These are phyloP conservation scores for Celastrina argiolus DNA, from an alignment of 2,888 invertebrate genomes.

Conservation along the genomic window DNA sequence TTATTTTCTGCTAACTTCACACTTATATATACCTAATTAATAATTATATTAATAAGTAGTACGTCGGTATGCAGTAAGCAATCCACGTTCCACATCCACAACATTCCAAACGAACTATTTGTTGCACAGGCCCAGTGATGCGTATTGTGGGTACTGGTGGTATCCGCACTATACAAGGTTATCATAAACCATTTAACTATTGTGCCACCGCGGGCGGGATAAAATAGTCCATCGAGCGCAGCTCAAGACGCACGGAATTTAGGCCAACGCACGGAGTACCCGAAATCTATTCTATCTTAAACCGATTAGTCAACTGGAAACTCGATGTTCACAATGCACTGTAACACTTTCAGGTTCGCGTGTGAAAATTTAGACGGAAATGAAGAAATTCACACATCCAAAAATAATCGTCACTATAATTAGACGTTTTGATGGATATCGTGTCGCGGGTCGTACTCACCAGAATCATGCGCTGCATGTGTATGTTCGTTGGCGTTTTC, in stretches of 20 bases:
- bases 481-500: slow-evolving; percentile 55
- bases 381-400: slow-evolving; percentile 41
- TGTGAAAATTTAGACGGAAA: slow-evolving; percentile 34
- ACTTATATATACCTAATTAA: too few relatives aligned
- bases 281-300: slow-evolving; percentile 60
- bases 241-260: slow-evolving; percentile 48
- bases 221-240: slow-evolving; percentile 19
- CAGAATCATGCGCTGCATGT: slow-evolving; percentile 72
- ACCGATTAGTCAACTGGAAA: slow-evolving; percentile 50
- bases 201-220: background rate
- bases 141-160: too few relatives aligned
- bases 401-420: slow-evolving; percentile 62
- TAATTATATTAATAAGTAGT: too few relatives aligned
- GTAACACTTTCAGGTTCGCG: slow-evolving; percentile 52
- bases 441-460: slow-evolving; percentile 48
- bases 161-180: background rate
- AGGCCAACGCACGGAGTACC: slow-evolving; percentile 54
- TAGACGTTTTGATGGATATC: slow-evolving; percentile 39
- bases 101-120: background rate
- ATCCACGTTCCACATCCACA: too few relatives aligned
- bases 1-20: too few relatives aligned
- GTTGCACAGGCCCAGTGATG: background rate
- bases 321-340: slow-evolving; percentile 37
- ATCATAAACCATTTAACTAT: background rate
- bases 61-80: too few relatives aligned